Conservation (phyloP, 35 echinoderm and acorn worm genomes). For the Holothuria glaberrima region DNA sequence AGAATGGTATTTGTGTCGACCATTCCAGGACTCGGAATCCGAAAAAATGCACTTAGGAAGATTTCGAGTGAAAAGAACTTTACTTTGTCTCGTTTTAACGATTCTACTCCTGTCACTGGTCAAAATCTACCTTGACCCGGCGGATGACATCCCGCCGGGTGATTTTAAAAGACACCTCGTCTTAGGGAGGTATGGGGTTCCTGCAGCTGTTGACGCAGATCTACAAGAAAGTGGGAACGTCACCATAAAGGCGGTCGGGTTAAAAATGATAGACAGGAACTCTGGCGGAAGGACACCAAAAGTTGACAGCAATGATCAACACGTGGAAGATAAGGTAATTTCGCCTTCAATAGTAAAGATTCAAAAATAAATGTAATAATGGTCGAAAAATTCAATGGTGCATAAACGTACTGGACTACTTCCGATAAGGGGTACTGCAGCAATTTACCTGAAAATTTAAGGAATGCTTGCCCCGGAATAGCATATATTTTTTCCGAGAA, state of each 20-base stretch:
- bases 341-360: too few relatives aligned
- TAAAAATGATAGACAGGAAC: neutral
- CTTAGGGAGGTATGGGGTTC: too few relatives aligned
- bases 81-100: constrained; percentile 23
- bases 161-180: too few relatives aligned
- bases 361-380: too few relatives aligned
- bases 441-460: too few relatives aligned
- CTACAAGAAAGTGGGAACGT: neutral
- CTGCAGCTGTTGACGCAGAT: neutral
- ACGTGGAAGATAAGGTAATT: neutral
- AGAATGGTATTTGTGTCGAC: too few relatives aligned
- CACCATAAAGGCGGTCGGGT: neutral
- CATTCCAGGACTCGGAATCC: neutral
- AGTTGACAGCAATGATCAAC: neutral
- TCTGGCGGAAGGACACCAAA: neutral
- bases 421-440: too few relatives aligned
- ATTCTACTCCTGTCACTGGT: constrained; percentile 15
- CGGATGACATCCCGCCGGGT: too few relatives aligned
- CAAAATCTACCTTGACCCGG: constrained; percentile 15
- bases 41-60: constrained; percentile 24
- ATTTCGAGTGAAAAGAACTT: constrained; percentile 48
- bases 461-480: too few relatives aligned
- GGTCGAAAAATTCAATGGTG: too few relatives aligned
- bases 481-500: too few relatives aligned
- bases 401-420: too few relatives aligned